A percentile compares a stretch with the other conserved stretches of the same genome.
These are phyloP conservation scores for Drosophila mayaguana DNA, from an alignment of 2,888 invertebrate species.

Conservation along the genomic window DNA sequence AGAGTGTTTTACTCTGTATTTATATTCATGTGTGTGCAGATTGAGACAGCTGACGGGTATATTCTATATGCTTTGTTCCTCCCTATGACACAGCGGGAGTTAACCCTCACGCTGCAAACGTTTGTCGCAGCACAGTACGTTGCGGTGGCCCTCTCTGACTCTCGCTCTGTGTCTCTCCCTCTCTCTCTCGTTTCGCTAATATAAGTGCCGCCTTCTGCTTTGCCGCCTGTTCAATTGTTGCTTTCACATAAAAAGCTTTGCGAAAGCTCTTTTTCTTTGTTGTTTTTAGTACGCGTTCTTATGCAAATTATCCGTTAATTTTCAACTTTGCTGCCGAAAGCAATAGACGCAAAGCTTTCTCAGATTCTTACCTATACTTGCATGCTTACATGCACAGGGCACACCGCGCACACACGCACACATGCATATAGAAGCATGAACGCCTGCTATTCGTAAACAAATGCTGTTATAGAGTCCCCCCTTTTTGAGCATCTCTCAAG, in stretches of 20 bases:
- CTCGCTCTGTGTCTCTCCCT: not conserved
- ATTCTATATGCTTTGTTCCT: constrained; percentile 34
- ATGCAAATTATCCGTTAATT: constrained; percentile 17
- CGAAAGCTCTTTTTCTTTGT: constrained; percentile 29
- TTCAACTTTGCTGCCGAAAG: not conserved
- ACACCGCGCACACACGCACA: not conserved
- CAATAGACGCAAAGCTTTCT: not conserved
- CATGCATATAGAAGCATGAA: not conserved
- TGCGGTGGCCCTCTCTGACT: not conserved
- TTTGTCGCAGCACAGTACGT: constrained; percentile 26
- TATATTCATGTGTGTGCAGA: constrained; percentile 6
- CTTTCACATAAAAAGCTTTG: constrained; percentile 49
- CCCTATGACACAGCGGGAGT: constrained; percentile 23
- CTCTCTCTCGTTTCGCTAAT: constrained; percentile 1
- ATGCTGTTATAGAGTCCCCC: constrained; percentile 1
- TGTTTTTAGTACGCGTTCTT: constrained; percentile 15
- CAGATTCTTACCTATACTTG: not conserved
- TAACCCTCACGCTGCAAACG: constrained; percentile 36
- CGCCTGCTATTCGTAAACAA: constrained; percentile 12
- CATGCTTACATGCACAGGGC: not conserved
- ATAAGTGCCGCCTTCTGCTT: not conserved
- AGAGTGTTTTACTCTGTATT: constrained; percentile 15
- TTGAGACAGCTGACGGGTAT: constrained; percentile 47
- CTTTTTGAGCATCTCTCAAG: constrained; percentile 12
- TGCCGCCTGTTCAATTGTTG: not conserved